These are phyloP conservation scores for Tyto alba DNA, from an alignment of 2,113 vertebrate species.

Conservation along the genomic window DNA sequence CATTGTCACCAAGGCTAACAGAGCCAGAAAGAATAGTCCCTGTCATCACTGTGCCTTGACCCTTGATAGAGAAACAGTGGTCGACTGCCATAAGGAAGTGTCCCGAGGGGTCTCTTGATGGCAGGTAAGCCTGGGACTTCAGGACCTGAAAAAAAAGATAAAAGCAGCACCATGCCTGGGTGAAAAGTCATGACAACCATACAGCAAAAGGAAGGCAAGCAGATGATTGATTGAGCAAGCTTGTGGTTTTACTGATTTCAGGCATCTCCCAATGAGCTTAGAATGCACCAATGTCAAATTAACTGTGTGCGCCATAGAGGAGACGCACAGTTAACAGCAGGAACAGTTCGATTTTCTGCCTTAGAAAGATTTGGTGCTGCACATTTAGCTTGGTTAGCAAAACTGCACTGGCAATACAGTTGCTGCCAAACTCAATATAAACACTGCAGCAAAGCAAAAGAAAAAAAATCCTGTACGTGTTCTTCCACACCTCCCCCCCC, in stretches of 20 bases:
- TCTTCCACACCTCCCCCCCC: neutral
- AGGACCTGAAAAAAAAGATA: slow-evolving; percentile 80
- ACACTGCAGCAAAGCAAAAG: neutral
- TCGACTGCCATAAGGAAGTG: slow-evolving; percentile 94
- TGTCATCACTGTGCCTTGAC: slow-evolving; percentile 97
- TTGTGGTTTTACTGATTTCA: slow-evolving; percentile 24
- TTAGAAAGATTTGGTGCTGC: slow-evolving; percentile 46
- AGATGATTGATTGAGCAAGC: slow-evolving; percentile 22
- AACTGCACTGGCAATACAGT: neutral
- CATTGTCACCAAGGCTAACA: slow-evolving; percentile 85
- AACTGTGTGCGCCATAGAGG: neutral
- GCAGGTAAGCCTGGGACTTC: slow-evolving; percentile 88
- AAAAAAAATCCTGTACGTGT: neutral
- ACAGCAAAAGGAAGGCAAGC: neutral
- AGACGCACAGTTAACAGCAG: neutral
- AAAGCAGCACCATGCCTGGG: neutral
- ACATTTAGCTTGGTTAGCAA: slow-evolving; percentile 56
- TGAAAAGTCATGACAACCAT: slow-evolving; percentile 30
- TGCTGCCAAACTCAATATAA: slow-evolving; percentile 47
- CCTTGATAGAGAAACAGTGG: slow-evolving; percentile 97
- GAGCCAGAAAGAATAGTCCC: slow-evolving; percentile 95
- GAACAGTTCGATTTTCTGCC: slow-evolving; percentile 55
- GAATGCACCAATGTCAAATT: slow-evolving; percentile 36
- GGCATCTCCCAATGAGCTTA: slow-evolving; percentile 5
- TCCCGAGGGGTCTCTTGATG: slow-evolving; percentile 85